phyloP scores from a whole-genome alignment of 2,113 vertebrate species.

The Peromyscus maniculatus region DNA sequence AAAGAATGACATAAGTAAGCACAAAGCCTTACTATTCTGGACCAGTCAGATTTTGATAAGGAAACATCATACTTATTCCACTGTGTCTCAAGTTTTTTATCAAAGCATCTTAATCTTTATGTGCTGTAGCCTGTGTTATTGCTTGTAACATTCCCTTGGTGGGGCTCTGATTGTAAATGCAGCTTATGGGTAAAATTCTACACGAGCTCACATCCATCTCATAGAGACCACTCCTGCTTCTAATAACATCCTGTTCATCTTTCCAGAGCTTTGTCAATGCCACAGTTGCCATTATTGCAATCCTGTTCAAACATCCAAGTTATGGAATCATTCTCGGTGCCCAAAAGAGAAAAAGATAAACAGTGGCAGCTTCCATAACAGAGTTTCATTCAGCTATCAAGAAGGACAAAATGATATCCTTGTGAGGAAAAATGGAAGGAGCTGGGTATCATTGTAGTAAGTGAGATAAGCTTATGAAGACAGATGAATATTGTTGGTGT shows the following conservation, averaged over 20 bases:
- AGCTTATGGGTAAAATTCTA: background rate
- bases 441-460: background rate
- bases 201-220: background rate
- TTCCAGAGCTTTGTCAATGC: background rate
- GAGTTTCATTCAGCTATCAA: background rate
- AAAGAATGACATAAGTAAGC: background rate
- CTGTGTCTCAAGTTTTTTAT: background rate
- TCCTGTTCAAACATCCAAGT: background rate
- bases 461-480: background rate
- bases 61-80: constrained; percentile 10
- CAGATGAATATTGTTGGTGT: background rate
- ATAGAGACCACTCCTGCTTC: background rate
- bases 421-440: background rate
- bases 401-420: background rate
- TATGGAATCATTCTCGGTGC: background rate
- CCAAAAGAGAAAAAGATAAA: background rate
- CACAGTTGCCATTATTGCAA: background rate
- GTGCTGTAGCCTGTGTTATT: background rate
- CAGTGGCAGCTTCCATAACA: background rate
- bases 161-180: background rate
- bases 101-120: background rate
- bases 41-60: background rate
- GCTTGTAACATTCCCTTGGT: background rate
- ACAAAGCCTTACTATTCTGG: background rate
- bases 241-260: background rate